phyloP scores from a whole-genome alignment of 2,888 invertebrate species.

The Horisme vitalbata region DNA sequence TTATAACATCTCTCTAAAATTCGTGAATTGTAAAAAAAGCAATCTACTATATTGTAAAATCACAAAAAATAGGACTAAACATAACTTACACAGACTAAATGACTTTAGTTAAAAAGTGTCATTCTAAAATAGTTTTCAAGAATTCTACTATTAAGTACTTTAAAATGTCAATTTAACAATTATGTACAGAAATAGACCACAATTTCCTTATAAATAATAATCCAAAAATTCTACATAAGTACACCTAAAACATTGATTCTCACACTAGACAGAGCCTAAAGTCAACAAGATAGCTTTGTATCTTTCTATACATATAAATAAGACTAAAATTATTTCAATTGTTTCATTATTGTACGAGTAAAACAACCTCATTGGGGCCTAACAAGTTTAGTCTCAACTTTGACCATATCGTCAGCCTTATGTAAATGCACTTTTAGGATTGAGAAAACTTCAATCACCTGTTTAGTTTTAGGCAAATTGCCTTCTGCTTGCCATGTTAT shows the following conservation, averaged over 20 bases:
- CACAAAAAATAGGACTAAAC: constrained; percentile 24
- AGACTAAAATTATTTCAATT: neutral
- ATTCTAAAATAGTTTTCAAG: constrained; percentile 14
- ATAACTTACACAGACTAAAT: constrained; percentile 23
- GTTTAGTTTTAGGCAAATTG: constrained; percentile 48
- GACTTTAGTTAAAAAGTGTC: constrained; percentile 17
- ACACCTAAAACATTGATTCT: constrained; percentile 13
- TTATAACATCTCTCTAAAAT: constrained; percentile 6
- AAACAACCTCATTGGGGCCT: constrained; percentile 43
- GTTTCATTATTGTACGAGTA: neutral
- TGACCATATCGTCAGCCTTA: constrained; percentile 68
- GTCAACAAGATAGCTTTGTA: neutral
- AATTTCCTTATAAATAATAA: constrained; percentile 29
- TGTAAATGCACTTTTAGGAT: constrained; percentile 63
- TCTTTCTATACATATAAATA: neutral
- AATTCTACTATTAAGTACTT: constrained; percentile 9
- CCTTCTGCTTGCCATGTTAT: constrained; percentile 58
- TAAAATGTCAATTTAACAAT: constrained; percentile 17
- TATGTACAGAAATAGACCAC: constrained; percentile 27
- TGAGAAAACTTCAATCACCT: constrained; percentile 71
- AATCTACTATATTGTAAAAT: constrained; percentile 21
- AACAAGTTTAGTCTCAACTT: constrained; percentile 70
- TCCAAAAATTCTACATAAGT: constrained; percentile 18
- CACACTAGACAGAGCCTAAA: constrained; percentile 6
- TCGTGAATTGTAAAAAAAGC: constrained; percentile 9